phyloP scores from a whole-genome alignment of 1,140 invertebrate species.

The Coboldia fuscipes region DNA sequence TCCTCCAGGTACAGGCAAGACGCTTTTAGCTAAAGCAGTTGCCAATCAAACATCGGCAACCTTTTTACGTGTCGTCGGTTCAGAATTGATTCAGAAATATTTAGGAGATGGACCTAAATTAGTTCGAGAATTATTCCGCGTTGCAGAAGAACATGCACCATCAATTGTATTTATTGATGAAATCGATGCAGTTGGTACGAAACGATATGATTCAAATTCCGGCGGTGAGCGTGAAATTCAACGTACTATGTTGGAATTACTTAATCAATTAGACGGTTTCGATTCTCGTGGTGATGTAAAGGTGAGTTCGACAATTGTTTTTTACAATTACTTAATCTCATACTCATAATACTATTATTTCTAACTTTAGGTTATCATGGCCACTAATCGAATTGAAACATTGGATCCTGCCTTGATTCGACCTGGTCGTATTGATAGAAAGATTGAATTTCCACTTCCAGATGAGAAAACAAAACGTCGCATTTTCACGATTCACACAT shows the following conservation, averaged over 20 bases:
- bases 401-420: constrained; percentile 96
- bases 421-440: constrained; percentile 95
- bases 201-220: constrained; percentile 98
- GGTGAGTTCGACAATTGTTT: constrained; percentile 23
- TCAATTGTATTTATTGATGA: constrained; percentile 99
- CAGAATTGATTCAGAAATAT: constrained; percentile 98
- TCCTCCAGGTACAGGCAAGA: constrained; percentile 95
- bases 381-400: constrained; percentile 98
- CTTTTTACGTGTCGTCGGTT: constrained; percentile 94
- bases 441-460: constrained; percentile 98
- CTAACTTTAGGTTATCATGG: constrained; percentile 80
- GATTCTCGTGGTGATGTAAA: constrained; percentile 92
- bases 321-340: neutral
- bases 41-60: constrained; percentile 99
- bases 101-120: constrained; percentile 98
- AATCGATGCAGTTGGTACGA: constrained; percentile 99
- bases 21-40: constrained; percentile 93
- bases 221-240: constrained; percentile 99
- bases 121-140: constrained; percentile 90
- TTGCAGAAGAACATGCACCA: constrained; percentile 97
- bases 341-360: constrained; percentile 4
- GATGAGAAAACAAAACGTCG: constrained; percentile 98
- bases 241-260: constrained; percentile 95
- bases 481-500: constrained; percentile 98
- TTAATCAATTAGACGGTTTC: constrained; percentile 98